Evolutionary conservation across 2,888 invertebrate genomes (phyloP).

Genomic region (Onchidella celtica): DNA sequence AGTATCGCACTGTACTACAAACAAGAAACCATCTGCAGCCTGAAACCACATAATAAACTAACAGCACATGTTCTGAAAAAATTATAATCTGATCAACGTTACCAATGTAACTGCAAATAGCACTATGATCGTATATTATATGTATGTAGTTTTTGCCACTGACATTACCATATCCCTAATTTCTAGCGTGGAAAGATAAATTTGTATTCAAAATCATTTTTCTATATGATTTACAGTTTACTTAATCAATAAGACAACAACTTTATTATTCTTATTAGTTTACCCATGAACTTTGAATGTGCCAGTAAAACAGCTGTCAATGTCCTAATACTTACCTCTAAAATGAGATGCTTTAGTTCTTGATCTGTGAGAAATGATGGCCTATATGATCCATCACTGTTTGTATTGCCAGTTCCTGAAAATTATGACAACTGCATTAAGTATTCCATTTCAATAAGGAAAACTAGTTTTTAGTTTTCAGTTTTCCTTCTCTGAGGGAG

Average conservation of each 20-base stretch:
- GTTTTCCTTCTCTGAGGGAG: too few relatives aligned
- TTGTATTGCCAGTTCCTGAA: conserved; percentile 96
- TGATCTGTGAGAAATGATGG: conserved; percentile 99
- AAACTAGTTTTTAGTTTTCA: too few relatives aligned
- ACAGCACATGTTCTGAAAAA: too few relatives aligned
- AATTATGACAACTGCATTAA: neutral
- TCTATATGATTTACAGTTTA: neutral
- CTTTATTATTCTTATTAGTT: too few relatives aligned
- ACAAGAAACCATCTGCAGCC: conserved; percentile 99
- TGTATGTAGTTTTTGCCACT: too few relatives aligned
- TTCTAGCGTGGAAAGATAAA: neutral
- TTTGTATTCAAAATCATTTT: neutral
- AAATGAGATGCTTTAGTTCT: conserved; percentile 97
- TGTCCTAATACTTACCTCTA: conserved; percentile 86
- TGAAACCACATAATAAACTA: conserved; percentile 58
- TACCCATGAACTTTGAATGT: too few relatives aligned
- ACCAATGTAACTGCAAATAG: too few relatives aligned
- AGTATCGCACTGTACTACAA: conserved; percentile 97
- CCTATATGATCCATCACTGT: conserved; percentile 97
- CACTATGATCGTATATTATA: too few relatives aligned
- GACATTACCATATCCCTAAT: neutral
- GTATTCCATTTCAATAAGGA: neutral
- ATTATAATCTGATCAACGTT: too few relatives aligned
- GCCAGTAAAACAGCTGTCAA: too few relatives aligned
- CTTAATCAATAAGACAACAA: too few relatives aligned